Percentiles rank a stretch among this genome's conserved stretches.
Evolutionary conservation across 1,140 invertebrate genomes (phyloP).

Genomic region (Aphidius ervi): DNA sequence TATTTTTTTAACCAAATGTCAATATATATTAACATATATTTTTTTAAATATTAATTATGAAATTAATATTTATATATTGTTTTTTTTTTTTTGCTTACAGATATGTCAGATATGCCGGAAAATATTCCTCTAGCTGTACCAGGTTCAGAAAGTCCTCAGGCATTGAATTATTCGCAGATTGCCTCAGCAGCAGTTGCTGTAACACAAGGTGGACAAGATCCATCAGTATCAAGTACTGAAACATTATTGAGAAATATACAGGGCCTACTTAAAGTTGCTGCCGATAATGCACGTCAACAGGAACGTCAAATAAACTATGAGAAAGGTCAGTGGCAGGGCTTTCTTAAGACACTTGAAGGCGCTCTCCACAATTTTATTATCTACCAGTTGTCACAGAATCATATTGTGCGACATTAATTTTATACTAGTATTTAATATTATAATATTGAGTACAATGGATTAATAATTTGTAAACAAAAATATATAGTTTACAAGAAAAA

Average conservation of each 20-base stretch:
- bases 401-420: conserved; percentile 48
- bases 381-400: conserved; percentile 49
- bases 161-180: conserved; percentile 69
- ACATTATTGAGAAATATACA: conserved; percentile 92
- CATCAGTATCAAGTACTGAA: conserved; percentile 77
- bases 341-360: conserved; percentile 53
- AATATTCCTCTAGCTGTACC: conserved; percentile 59
- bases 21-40: background rate
- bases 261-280: conserved; percentile 89
- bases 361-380: conserved; percentile 54
- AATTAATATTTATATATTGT: background rate
- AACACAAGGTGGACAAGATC: conserved; percentile 52
- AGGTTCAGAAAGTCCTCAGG: conserved; percentile 60
- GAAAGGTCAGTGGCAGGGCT: conserved; percentile 74
- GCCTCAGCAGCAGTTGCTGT: conserved; percentile 52
- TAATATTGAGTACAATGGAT: background rate
- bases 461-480: no score
- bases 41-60: conserved; percentile 3
- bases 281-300: conserved; percentile 91
- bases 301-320: conserved; percentile 93
- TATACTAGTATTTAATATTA: background rate
- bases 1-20: no score
- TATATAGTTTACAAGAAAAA: no score
- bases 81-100: conserved; percentile 41
- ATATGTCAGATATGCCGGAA: conserved; percentile 61